Evolutionary conservation across 2,888 invertebrate species (phyloP).

Genomic region (Achlya flavicornis): DNA sequence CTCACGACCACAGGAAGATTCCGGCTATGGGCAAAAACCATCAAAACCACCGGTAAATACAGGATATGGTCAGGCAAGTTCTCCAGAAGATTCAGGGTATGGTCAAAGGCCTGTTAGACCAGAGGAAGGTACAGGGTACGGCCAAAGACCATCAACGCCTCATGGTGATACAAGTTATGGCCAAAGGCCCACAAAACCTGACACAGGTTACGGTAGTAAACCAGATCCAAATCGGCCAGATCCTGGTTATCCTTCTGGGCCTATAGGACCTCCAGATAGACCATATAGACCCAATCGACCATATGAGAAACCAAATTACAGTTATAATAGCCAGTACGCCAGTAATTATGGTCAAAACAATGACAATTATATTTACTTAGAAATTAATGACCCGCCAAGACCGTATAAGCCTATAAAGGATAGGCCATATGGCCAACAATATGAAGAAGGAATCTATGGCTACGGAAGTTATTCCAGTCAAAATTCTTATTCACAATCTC

Average conservation of each 20-base stretch:
- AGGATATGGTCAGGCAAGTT: neutral
- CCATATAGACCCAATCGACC: slow-evolving; percentile 51
- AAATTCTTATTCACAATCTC: slow-evolving; percentile 48
- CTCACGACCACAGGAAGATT: neutral
- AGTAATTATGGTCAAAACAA: slow-evolving; percentile 57
- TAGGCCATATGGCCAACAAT: slow-evolving; percentile 48
- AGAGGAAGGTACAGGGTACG: slow-evolving; percentile 26
- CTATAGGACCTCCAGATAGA: slow-evolving; percentile 44
- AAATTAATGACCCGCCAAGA: slow-evolving; percentile 71
- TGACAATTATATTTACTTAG: slow-evolving; percentile 66
- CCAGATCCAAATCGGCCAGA: slow-evolving; percentile 27
- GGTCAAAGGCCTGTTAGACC: slow-evolving; percentile 26
- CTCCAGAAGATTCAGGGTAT: neutral
- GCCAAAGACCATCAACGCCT: neutral
- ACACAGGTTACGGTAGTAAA: neutral
- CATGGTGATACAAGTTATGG: neutral
- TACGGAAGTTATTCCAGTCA: slow-evolving; percentile 57
- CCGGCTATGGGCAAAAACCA: neutral
- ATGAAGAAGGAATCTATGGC: slow-evolving; percentile 46
- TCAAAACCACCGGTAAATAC: neutral
- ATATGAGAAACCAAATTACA: slow-evolving; percentile 36
- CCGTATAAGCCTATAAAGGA: slow-evolving; percentile 52
- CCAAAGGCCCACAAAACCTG: slow-evolving; percentile 25
- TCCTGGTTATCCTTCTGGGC: slow-evolving; percentile 35
- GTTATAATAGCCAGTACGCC: slow-evolving; percentile 63